These are phyloP conservation scores for Agelas oroides DNA, from an alignment of 37 sponge, comb jelly and placozoan genomes.

Conservation along the genomic window DNA sequence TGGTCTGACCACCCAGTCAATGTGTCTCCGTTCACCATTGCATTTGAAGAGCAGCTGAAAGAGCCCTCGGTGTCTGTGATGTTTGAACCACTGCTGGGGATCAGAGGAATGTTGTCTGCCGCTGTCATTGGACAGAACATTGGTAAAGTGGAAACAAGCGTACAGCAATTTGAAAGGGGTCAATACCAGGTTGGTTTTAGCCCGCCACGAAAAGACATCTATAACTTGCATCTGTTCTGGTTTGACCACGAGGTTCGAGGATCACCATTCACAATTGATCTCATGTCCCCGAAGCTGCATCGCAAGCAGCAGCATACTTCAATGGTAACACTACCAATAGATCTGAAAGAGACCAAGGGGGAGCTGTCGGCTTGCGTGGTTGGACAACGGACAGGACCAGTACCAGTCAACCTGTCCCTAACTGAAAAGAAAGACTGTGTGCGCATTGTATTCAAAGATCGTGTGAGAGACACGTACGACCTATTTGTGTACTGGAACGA, in stretches of 20 bases:
- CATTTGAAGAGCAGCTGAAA: slow-evolving; percentile 42
- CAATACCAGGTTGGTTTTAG: slow-evolving; percentile 69
- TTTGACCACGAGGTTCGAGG: slow-evolving; percentile 55
- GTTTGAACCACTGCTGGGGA: slow-evolving; percentile 53
- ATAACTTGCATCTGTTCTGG: slow-evolving; percentile 48
- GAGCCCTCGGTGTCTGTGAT: slow-evolving; percentile 43
- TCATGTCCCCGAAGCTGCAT: not conserved
- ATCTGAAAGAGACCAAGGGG: not conserved
- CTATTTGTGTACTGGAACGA: slow-evolving; percentile 57
- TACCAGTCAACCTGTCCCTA: slow-evolving; percentile 2
- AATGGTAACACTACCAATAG: not conserved
- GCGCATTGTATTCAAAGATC: slow-evolving; percentile 31
- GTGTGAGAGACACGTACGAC: slow-evolving; percentile 19
- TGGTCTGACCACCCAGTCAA: slow-evolving; percentile 50
- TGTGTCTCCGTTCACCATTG: slow-evolving; percentile 62
- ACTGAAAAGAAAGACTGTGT: not conserved
- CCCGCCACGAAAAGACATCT: slow-evolving; percentile 47
- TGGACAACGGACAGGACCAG: slow-evolving; percentile 19
- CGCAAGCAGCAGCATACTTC: not conserved
- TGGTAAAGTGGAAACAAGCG: slow-evolving; percentile 6
- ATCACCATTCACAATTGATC: slow-evolving; percentile 64
- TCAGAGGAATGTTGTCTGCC: slow-evolving; percentile 36
- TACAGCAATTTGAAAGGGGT: slow-evolving; percentile 58
- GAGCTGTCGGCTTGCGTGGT: slow-evolving; percentile 41
- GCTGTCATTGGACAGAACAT: slow-evolving; percentile 14